Evolutionary conservation across 2,797 vertebrate species (phyloP), one percentile per base, ranked within the genome.

Genomic region (Lacerta viridis): DNA sequence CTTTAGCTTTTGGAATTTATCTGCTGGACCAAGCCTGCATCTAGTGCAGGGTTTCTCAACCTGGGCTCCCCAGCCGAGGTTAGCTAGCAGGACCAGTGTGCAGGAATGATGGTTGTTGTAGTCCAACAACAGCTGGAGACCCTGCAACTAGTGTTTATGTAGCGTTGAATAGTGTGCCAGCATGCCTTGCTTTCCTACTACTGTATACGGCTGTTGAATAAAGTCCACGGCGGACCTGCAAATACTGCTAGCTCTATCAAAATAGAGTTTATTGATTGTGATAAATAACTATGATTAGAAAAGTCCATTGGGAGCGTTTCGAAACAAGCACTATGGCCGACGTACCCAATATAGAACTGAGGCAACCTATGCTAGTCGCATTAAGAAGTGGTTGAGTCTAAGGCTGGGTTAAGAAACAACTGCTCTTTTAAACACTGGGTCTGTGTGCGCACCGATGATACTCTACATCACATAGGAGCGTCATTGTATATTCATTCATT

Each of bases 401-500:
- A 7, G 66, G 41, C 88, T 55, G 82, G 13, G 83, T 74, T 84
- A 84, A 85, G 72, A 29, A 11, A 87, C 39, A 90, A n/a, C 11
- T 20, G 41, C 29, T 87, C 78, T 86, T 89, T 69, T 80, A 15
- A 79, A 15, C 81, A 79, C 8, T 0, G 36, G 46, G 36, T 33
- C 64, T 36, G 41, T 66, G n/a, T 64, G 76, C 13, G 84, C 82
- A 83, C 36, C 85, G 90, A 95, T 93, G 92, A 93, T 92, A 95
- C 92, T 87, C 13, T 88, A 89, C 92, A 95, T 95, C 93, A 95
- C 92, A 96, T 94, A 96, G 93, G 85, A 95, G 93, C 93, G 92
- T 88, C 95, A 96, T 96, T 96, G 96, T 96, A 95, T 92, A 95
- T 96, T 96, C 96, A 96, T 96, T 97, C 96, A 96, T 97, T 95